phyloP scores from a whole-genome alignment of 2,888 invertebrate species.

The Ptychoptera contaminata region DNA sequence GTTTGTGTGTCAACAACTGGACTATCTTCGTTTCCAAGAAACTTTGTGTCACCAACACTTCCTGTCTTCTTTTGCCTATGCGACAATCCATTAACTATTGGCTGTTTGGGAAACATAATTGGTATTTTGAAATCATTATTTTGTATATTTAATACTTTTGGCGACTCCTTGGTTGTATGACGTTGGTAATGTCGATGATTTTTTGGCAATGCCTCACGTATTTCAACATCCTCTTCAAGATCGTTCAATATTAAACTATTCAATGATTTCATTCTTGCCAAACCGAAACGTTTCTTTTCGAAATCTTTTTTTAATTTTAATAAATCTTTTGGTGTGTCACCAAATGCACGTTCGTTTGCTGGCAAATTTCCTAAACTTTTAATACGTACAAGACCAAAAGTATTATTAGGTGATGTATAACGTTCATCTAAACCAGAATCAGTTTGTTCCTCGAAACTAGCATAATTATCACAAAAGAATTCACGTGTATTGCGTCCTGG shows the following conservation, averaged over 20 bases:
- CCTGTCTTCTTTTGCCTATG: constrained; percentile 10
- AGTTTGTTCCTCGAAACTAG: constrained; percentile 15
- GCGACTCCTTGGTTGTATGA: neutral
- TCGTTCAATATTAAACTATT: constrained; percentile 25
- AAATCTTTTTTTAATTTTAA: constrained; percentile 9
- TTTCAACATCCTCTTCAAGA: constrained; percentile 20
- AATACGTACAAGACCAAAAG: constrained; percentile 15
- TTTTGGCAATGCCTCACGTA: constrained; percentile 15
- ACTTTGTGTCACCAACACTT: constrained; percentile 30
- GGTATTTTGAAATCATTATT: neutral
- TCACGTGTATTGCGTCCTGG: neutral
- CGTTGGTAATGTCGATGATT: neutral
- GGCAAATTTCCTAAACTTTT: constrained; percentile 31
- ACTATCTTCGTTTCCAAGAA: constrained; percentile 27
- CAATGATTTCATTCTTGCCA: constrained; percentile 20
- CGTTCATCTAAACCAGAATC: constrained; percentile 29
- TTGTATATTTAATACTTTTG: neutral
- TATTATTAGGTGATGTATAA: constrained; percentile 22
- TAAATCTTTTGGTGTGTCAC: constrained; percentile 9
- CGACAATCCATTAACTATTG: neutral
- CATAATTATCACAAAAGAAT: neutral
- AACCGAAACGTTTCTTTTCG: constrained; percentile 7
- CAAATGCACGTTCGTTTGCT: constrained; percentile 7
- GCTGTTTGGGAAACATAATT: no score
- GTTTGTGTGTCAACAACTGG: neutral